phyloP scores from a whole-genome alignment of 2,888 invertebrate species.

The Podotricha telesiphe region DNA sequence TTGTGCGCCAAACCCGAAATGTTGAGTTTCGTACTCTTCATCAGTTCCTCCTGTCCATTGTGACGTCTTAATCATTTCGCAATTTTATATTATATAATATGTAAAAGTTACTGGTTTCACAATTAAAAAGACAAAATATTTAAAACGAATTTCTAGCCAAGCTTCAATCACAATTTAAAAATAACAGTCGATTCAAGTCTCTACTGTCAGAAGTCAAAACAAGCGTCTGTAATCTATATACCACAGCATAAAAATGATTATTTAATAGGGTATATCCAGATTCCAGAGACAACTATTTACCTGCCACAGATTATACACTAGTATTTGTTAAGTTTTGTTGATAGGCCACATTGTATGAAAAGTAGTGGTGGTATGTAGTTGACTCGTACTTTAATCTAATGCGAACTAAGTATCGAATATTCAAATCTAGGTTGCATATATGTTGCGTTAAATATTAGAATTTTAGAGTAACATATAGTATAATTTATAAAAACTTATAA shows the following conservation, averaged over 20 bases:
- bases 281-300: background rate
- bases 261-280: too few relatives aligned
- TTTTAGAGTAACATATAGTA: too few relatives aligned
- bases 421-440: too few relatives aligned
- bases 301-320: background rate
- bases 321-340: too few relatives aligned
- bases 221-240: background rate
- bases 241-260: background rate
- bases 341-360: too few relatives aligned
- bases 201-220: background rate
- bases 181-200: background rate
- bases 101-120: background rate
- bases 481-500: too few relatives aligned
- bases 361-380: too few relatives aligned
- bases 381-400: too few relatives aligned
- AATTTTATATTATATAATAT: too few relatives aligned
- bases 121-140: background rate
- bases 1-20: slow-evolving; percentile 77
- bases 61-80: slow-evolving; percentile 63
- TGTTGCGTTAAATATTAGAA: too few relatives aligned
- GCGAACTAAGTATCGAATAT: too few relatives aligned
- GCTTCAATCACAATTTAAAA: background rate
- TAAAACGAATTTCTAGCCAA: background rate
- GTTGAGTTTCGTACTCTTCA: slow-evolving; percentile 79
- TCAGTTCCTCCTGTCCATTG: slow-evolving; percentile 72